phyloP scores from a whole-genome alignment of 2,113 vertebrate species.

The Panthera tigris region DNA sequence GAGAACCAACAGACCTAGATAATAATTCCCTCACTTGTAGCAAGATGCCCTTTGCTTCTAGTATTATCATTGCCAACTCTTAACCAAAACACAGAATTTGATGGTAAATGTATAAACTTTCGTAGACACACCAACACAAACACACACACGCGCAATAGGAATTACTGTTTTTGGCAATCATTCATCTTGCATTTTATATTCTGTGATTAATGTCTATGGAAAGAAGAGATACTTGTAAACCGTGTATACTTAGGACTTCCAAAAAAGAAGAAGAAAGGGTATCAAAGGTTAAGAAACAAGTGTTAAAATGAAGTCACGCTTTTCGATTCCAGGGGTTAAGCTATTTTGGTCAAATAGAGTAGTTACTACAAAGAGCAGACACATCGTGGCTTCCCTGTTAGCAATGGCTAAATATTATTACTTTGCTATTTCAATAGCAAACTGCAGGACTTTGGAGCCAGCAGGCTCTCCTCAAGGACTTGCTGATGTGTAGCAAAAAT shows the following conservation, averaged over 20 bases:
- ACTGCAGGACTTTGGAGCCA: constrained; percentile 72
- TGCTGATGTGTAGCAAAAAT: constrained; percentile 82
- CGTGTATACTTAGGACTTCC: background rate
- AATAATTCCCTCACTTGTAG: background rate
- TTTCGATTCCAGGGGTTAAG: background rate
- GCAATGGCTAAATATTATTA: constrained; percentile 57
- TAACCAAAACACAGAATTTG: background rate
- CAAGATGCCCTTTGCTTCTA: background rate
- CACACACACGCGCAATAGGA: background rate
- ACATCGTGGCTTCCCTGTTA: background rate
- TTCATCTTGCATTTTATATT: background rate
- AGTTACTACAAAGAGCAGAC: background rate
- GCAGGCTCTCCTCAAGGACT: constrained; percentile 78
- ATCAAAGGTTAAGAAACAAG: background rate
- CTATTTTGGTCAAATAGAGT: background rate
- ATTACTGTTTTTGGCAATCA: background rate
- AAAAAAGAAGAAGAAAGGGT: background rate
- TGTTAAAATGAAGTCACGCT: background rate
- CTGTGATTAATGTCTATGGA: background rate
- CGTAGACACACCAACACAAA: fast-evolving
- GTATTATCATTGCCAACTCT: background rate
- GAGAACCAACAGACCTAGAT: background rate
- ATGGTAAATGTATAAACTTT: background rate
- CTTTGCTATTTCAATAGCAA: constrained; percentile 67
- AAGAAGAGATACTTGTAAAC: background rate